Percentiles rank a stretch among this genome's conserved stretches.
Evolutionary conservation across 2,113 vertebrate genomes (phyloP).

Genomic region (Bubalus kerabau): DNA sequence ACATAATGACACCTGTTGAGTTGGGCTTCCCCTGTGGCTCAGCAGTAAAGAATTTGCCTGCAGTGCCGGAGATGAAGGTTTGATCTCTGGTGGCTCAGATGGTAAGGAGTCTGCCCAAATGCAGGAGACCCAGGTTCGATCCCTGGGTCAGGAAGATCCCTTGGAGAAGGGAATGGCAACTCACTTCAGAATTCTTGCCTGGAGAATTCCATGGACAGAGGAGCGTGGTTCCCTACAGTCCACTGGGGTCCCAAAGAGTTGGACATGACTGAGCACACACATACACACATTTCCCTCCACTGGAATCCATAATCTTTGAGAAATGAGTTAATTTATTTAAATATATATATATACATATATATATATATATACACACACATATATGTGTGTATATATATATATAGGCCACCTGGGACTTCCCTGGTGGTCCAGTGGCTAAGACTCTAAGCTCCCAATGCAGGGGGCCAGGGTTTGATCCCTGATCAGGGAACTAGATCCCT

Average conservation of each 20-base stretch:
- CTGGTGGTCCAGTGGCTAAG: background rate
- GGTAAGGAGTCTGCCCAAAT: background rate
- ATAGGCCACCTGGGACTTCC: background rate
- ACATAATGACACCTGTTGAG: background rate
- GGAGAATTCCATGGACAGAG: background rate
- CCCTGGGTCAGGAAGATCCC: background rate
- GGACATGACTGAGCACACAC: background rate
- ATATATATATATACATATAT: background rate
- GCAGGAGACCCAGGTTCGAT: background rate
- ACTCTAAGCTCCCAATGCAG: background rate
- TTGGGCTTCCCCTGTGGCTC: accelerated
- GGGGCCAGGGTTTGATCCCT: background rate
- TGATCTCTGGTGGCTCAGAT: background rate
- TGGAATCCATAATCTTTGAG: background rate
- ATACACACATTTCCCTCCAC: background rate
- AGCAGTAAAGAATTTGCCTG: background rate
- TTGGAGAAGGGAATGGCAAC: background rate
- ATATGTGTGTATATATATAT: too few relatives aligned
- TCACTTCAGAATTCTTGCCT: background rate
- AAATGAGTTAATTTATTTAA: background rate
- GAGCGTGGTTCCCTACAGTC: background rate
- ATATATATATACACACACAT: too few relatives aligned
- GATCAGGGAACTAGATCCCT: background rate
- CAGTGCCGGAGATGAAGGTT: background rate
- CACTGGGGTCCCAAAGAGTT: background rate